Percentiles rank a stretch among this genome's conserved stretches.
Conservation (phyloP, 2,888 invertebrate genomes). For the Macroteleia sp. region DNA sequence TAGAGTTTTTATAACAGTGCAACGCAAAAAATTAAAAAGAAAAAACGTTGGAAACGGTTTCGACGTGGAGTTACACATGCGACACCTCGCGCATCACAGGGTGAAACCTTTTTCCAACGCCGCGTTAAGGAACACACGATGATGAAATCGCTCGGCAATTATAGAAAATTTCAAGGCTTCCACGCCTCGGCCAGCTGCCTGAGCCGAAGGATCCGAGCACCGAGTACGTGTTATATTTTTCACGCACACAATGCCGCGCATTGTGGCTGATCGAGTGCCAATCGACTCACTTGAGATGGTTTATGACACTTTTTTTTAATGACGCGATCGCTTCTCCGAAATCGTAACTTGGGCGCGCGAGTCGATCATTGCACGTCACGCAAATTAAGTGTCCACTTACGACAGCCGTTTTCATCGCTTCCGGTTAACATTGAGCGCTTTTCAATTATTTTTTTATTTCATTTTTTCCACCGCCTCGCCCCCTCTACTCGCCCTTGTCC, state of each 20-base stretch:
- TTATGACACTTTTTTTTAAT: conserved; percentile 47
- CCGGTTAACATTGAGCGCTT: conserved; percentile 43
- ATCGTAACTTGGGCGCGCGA: conserved; percentile 38
- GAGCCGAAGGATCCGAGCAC: conserved; percentile 44
- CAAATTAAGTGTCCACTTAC: conserved; percentile 44
- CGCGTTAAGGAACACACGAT: conserved; percentile 68
- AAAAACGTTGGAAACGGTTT: conserved; percentile 30
- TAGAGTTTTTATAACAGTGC: no score
- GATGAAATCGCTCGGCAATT: conserved; percentile 74
- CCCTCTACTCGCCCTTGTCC: background rate
- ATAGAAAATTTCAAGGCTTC: conserved; percentile 75
- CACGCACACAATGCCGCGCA: conserved; percentile 40
- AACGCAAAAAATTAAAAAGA: no score
- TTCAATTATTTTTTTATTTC: conserved; percentile 6
- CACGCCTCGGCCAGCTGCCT: conserved; percentile 59
- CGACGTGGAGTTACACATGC: conserved; percentile 36
- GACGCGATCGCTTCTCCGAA: conserved; percentile 43
- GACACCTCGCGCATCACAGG: conserved; percentile 45
- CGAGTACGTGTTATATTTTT: conserved; percentile 39
- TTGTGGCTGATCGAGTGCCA: conserved; percentile 42
- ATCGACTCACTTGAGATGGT: conserved; percentile 38
- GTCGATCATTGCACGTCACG: conserved; percentile 36
- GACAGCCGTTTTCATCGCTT: conserved; percentile 48
- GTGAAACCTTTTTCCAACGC: conserved; percentile 60
- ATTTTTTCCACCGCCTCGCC: background rate